Evolutionary conservation across 2,797 vertebrate genomes (phyloP).

Genomic region (Myripristis jacobus): DNA sequence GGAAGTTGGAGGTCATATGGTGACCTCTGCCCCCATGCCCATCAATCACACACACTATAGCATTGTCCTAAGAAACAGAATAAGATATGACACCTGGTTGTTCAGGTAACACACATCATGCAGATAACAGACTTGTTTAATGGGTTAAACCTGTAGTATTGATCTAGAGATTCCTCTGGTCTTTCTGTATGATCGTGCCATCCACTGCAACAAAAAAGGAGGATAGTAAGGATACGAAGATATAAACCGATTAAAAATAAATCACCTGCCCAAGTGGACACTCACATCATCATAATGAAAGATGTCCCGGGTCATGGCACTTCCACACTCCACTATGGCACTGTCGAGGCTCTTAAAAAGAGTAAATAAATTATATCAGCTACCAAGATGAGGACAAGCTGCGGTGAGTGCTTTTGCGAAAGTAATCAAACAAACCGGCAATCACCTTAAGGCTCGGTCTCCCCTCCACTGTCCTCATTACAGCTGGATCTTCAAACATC

Average conservation of each 20-base stretch:
- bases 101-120: background rate
- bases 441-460: slow-evolving; percentile 86
- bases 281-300: slow-evolving; percentile 80
- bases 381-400: background rate
- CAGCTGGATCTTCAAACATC: slow-evolving; percentile 89
- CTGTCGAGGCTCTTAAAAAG: slow-evolving; percentile 87
- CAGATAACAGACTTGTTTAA: background rate
- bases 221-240: background rate
- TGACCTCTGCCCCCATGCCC: slow-evolving; percentile 72
- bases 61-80: slow-evolving; percentile 76
- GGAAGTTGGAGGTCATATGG: slow-evolving; percentile 59
- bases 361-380: background rate
- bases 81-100: slow-evolving; percentile 1
- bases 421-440: background rate
- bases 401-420: background rate
- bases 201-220: slow-evolving; percentile 58
- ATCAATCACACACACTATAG: slow-evolving; percentile 83
- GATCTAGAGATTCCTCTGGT: slow-evolving; percentile 67
- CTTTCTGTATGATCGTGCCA: slow-evolving; percentile 69
- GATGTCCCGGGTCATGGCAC: slow-evolving; percentile 73
- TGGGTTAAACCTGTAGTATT: slow-evolving; percentile 80
- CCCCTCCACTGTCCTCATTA: slow-evolving; percentile 87
- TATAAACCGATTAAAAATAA: background rate
- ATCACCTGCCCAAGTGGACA: slow-evolving; percentile 2
- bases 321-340: slow-evolving; percentile 87